Evolutionary conservation across 2,113 vertebrate species (phyloP).

Genomic region (Peucedramus taeniatus): DNA sequence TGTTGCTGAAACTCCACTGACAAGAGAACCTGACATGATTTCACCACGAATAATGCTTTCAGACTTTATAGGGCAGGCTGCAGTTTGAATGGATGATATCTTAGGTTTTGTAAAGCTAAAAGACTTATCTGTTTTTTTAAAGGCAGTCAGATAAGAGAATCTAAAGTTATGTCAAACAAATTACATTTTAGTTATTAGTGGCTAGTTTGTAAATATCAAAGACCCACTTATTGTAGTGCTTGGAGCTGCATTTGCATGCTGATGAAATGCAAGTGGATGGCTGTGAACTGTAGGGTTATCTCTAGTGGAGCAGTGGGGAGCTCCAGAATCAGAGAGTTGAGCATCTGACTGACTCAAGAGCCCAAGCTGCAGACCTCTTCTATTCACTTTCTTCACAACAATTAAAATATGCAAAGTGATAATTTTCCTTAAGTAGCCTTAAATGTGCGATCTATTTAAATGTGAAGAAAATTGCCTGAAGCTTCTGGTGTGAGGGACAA

Average conservation of each 20-base stretch:
- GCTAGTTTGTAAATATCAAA: slow-evolving; percentile 99
- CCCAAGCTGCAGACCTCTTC: slow-evolving; percentile 97
- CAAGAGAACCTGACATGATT: slow-evolving; percentile 50
- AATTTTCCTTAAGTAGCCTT: slow-evolving; percentile 99
- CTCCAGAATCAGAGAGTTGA: slow-evolving; percentile 88
- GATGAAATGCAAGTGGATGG: slow-evolving; percentile 97
- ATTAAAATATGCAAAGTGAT: slow-evolving; percentile 99
- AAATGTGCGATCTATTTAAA: slow-evolving; percentile 99
- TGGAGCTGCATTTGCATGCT: slow-evolving; percentile 97
- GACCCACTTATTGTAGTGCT: slow-evolving; percentile 89
- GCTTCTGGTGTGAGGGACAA: slow-evolving; percentile 89
- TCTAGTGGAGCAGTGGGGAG: slow-evolving; percentile 89
- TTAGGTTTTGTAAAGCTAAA: slow-evolving; percentile 66
- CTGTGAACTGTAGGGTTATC: slow-evolving; percentile 98
- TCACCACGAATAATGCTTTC: slow-evolving; percentile 53
- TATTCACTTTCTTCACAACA: slow-evolving; percentile 99
- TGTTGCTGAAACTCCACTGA: slow-evolving; percentile 38
- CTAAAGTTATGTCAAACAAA: slow-evolving; percentile 95
- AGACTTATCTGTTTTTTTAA: slow-evolving; percentile 60
- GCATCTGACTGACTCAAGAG: slow-evolving; percentile 91
- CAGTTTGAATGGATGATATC: slow-evolving; percentile 52
- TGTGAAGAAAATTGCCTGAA: slow-evolving; percentile 99
- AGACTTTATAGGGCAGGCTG: slow-evolving; percentile 65
- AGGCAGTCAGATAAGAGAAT: slow-evolving; percentile 81
- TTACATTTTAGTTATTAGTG: slow-evolving; percentile 95